Conservation (phyloP, 2,888 invertebrate genomes). For the Omphaloscelis lunosa region DNA sequence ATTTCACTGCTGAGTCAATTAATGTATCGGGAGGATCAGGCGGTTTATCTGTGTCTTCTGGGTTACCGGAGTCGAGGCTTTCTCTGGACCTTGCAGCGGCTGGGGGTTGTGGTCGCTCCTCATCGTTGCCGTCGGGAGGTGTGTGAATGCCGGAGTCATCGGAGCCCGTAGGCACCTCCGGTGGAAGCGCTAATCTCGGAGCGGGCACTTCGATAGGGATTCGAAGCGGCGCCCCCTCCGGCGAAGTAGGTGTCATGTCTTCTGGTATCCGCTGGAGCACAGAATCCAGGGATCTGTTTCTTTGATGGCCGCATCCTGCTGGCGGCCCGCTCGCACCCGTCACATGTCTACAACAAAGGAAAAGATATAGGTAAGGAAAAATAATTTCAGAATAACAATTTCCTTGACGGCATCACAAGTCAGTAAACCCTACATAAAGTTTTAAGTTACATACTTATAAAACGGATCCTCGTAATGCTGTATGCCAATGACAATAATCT, state of each 20-base stretch:
- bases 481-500: slow-evolving; percentile 87
- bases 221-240: slow-evolving; percentile 85
- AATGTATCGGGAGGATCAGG: slow-evolving; percentile 84
- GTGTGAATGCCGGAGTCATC: slow-evolving; percentile 94
- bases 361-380: slow-evolving; percentile 63
- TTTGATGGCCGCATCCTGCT: slow-evolving; percentile 93
- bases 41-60: slow-evolving; percentile 90
- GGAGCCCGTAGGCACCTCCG: slow-evolving; percentile 91
- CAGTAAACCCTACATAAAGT: slow-evolving; percentile 40
- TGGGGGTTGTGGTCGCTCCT: slow-evolving; percentile 88
- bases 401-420: slow-evolving; percentile 57
- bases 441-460: slow-evolving; percentile 81
- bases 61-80: slow-evolving; percentile 93
- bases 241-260: slow-evolving; percentile 92
- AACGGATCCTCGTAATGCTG: slow-evolving; percentile 88
- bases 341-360: slow-evolving; percentile 87
- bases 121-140: slow-evolving; percentile 85
- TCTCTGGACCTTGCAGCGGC: slow-evolving; percentile 92
- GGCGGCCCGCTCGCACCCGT: slow-evolving; percentile 87
- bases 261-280: slow-evolving; percentile 97
- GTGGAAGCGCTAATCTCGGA: slow-evolving; percentile 91
- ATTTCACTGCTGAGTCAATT: slow-evolving; percentile 78
- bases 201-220: slow-evolving; percentile 80
- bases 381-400: slow-evolving; percentile 23
- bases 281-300: slow-evolving; percentile 97